These are phyloP conservation scores for Amphipyra tragopoginis DNA, from an alignment of 2,888 invertebrate genomes.

Conservation along the genomic window DNA sequence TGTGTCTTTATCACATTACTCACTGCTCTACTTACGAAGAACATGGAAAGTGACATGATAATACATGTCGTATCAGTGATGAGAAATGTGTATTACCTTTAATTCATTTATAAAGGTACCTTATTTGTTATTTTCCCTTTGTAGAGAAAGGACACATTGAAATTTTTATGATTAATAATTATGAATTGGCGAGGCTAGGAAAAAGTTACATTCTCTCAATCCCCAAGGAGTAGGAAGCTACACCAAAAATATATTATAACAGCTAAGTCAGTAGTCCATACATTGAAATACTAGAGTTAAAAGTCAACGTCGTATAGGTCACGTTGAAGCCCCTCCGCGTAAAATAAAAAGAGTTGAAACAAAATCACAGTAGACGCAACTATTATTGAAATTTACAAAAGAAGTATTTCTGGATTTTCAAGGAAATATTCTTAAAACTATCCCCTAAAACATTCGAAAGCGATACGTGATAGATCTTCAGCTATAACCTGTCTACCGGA, in stretches of 20 bases:
- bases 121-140: not conserved
- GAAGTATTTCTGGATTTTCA: constrained; percentile 15
- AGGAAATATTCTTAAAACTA: constrained; percentile 22
- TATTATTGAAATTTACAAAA: not conserved
- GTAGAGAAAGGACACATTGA: too few relatives aligned
- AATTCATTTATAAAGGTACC: not conserved
- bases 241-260: too few relatives aligned
- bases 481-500: constrained; percentile 62
- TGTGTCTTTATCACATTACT: constrained; percentile 33
- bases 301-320: too few relatives aligned
- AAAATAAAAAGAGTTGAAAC: not conserved
- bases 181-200: not conserved
- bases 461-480: constrained; percentile 48
- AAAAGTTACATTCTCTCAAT: not conserved
- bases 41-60: constrained; percentile 27
- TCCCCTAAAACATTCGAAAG: constrained; percentile 35
- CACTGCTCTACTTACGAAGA: constrained; percentile 28
- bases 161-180: too few relatives aligned
- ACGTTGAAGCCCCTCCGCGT: too few relatives aligned
- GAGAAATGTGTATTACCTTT: constrained; percentile 9
- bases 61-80: constrained; percentile 21
- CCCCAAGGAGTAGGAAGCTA: too few relatives aligned
- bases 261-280: too few relatives aligned
- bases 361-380: not conserved
- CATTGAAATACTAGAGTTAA: too few relatives aligned